These are phyloP conservation scores for Vespertilio murinus DNA, from an alignment of 2,797 vertebrate species.

Conservation along the genomic window DNA sequence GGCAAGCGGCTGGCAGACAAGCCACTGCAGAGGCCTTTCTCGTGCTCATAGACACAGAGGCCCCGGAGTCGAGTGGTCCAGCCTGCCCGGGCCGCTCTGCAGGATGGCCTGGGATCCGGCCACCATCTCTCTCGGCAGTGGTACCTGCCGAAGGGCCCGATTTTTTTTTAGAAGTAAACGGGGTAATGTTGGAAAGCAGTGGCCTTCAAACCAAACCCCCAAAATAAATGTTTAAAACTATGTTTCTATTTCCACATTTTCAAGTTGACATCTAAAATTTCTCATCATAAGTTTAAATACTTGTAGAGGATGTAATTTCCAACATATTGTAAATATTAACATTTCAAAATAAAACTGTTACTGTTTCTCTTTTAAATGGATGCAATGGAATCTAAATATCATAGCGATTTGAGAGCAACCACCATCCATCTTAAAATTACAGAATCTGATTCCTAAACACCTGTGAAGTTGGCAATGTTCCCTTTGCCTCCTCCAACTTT, in stretches of 20 bases:
- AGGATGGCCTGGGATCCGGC: rapidly evolving
- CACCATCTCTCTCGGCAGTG: neutral
- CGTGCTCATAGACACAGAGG: neutral
- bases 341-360: slow-evolving; percentile 78
- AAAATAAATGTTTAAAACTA: slow-evolving; percentile 56
- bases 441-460: neutral
- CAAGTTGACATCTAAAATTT: slow-evolving; percentile 65
- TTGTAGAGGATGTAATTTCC: slow-evolving; percentile 75
- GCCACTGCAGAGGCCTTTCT: neutral
- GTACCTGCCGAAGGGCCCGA: neutral
- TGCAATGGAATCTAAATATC: slow-evolving; percentile 68
- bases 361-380: slow-evolving; percentile 70
- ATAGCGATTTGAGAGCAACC: neutral
- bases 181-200: neutral
- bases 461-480: neutral
- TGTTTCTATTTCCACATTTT: slow-evolving; percentile 39
- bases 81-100: neutral
- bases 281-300: slow-evolving; percentile 63
- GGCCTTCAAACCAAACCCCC: neutral
- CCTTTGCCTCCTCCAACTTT: neutral
- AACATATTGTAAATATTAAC: slow-evolving; percentile 76
- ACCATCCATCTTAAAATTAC: slow-evolving; percentile 46
- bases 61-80: neutral
- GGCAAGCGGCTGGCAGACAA: neutral
- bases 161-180: neutral